Conservation (phyloP, 2,888 invertebrate species). For the Mesochorus sp. region DNA sequence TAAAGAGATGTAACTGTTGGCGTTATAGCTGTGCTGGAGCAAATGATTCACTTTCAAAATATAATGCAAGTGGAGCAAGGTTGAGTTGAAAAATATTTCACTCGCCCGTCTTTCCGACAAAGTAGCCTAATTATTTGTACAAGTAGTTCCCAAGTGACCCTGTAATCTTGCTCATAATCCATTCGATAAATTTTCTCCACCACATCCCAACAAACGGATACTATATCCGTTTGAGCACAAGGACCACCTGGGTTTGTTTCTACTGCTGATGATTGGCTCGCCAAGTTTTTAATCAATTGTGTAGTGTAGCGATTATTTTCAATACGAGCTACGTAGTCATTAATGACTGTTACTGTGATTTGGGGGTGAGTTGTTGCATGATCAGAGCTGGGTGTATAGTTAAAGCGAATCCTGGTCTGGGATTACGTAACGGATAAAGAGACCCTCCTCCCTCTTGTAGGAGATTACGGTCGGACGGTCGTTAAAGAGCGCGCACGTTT, state of each 20-base stretch:
- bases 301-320: not conserved
- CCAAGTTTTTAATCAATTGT: too few species aligned
- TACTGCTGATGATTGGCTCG: too few species aligned
- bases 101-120: too few species aligned
- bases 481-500: constrained; percentile 72
- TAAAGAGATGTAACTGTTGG: too few species aligned
- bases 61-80: not conserved
- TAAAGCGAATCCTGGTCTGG: constrained; percentile 36
- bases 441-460: constrained; percentile 48
- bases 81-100: not conserved
- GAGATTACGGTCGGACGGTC: constrained; percentile 71
- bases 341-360: constrained; percentile 32
- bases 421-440: constrained; percentile 68
- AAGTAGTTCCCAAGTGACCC: not conserved
- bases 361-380: not conserved
- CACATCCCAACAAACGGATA: too few species aligned
- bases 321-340: constrained; percentile 1
- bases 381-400: not conserved
- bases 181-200: not conserved
- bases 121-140: constrained; percentile 10
- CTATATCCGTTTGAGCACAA: too few species aligned
- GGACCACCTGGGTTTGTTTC: too few species aligned
- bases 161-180: not conserved
- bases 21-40: not conserved
- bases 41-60: not conserved